Evolutionary conservation across 1,140 invertebrate species (phyloP), one percentile per base, ranked within the genome.

Genomic region (Amphibalanus amphitrite): DNA sequence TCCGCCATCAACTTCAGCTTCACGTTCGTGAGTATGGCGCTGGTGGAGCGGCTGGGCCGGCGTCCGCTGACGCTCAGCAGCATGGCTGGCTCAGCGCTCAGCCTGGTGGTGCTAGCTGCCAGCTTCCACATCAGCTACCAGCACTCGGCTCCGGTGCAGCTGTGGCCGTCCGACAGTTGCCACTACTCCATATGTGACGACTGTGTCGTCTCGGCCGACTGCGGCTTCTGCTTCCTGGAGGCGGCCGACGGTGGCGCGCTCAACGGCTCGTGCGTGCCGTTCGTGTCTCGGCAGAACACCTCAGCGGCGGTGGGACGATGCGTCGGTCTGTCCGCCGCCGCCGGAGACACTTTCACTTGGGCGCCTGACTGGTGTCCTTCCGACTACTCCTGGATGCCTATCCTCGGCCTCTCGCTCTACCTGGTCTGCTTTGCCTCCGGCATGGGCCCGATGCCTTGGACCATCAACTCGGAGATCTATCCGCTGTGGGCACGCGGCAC

Each of bases 371-470:
- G 47, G 47, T 67, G 65, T 28, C 65, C 65, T 3, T 67, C 65
- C 6, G 10, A 67, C 6, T 67, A 28, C 26, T 26, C 65, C 23
- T 67, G 65, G 65, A 10, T 67, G 10, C n/a, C 26, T 1, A 28
- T 67, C 8, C 8, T 67, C n/a, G 65, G 26, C 26, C 28, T 67
- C n/a, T 67, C 10, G 10, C 70, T 82, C 15, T 85, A 85, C 74
- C 77, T 85, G 29, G 76, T 84, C 64, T 84, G 81, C 71, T 85
- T 84, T 78, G 82, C 83, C 69, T 82, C 83, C 75, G 84, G 85
- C 28, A 85, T 85, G 82, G 85, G 85, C 25, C 84, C 85, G 30
- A 85, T 87, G 81, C 86, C 86, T 38, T 86, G 85, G 86, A 86
- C 85, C 13, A 82, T 87, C 23, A 87, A 86, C 76, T 84, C 85